Evolutionary conservation across 1,140 invertebrate species (phyloP).

Genomic region (Zaprionus gabonicus): DNA sequence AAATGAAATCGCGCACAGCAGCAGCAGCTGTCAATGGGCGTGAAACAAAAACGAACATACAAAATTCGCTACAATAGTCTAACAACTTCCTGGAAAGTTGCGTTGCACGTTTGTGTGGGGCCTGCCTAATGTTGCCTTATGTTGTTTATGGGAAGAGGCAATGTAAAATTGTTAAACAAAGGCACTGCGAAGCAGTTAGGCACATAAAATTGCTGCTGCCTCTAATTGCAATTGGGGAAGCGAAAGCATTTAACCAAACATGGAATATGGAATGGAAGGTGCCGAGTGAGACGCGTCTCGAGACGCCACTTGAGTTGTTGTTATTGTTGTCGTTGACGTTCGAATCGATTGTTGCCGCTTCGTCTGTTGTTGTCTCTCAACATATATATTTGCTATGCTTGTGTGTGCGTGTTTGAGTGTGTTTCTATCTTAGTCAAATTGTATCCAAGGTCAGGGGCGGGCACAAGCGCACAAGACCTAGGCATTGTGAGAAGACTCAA

Average conservation of each 20-base stretch:
- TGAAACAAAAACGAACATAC: conserved; percentile 48
- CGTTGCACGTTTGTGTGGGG: conserved; percentile 41
- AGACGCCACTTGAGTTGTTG: conserved; percentile 65
- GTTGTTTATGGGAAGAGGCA: conserved; percentile 52
- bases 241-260: conserved; percentile 60
- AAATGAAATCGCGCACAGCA: conserved; percentile 47
- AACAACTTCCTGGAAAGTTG: conserved; percentile 77
- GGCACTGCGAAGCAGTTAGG: conserved; percentile 25
- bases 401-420: conserved; percentile 21
- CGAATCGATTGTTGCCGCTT: conserved; percentile 48
- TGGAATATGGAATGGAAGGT: conserved; percentile 31
- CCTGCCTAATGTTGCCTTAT: conserved; percentile 16
- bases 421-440: conserved; percentile 52
- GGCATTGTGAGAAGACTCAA: conserved; percentile 43
- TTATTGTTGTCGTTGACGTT: conserved; percentile 51
- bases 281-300: conserved; percentile 39
- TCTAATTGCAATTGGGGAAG: conserved; percentile 44
- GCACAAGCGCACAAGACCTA: conserved; percentile 51
- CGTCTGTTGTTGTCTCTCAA: conserved; percentile 31
- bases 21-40: conserved; percentile 55
- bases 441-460: conserved; percentile 77
- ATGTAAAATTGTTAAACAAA: conserved; percentile 56
- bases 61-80: conserved; percentile 46
- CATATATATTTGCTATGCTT: conserved; percentile 36
- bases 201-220: conserved; percentile 15